A percentile compares a stretch with the other conserved stretches of the same genome.
Evolutionary conservation across 2,113 vertebrate species (phyloP).

Genomic region (Pseudolaguvia tuberculata): DNA sequence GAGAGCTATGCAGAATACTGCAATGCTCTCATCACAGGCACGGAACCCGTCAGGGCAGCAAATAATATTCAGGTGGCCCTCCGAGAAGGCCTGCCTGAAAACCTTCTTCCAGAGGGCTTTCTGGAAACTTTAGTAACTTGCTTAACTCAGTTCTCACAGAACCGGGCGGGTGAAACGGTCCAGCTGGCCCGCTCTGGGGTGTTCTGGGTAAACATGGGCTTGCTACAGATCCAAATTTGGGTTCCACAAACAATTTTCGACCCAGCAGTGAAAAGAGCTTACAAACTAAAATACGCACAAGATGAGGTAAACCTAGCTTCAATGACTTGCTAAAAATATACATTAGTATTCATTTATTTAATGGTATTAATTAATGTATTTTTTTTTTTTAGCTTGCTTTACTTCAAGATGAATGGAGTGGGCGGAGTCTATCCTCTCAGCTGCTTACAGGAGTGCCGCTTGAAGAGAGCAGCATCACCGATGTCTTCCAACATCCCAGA

Average conservation of each 20-base stretch:
- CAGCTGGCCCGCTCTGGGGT: slow-evolving; percentile 72
- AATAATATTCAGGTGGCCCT: slow-evolving; percentile 77
- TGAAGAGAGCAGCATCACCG: slow-evolving; percentile 72
- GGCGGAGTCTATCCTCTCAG: slow-evolving; percentile 75
- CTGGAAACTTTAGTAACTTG: slow-evolving; percentile 75
- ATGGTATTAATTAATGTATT: background rate
- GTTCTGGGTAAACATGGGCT: slow-evolving; percentile 89
- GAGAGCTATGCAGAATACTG: slow-evolving; percentile 79
- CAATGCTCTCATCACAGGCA: slow-evolving; percentile 67
- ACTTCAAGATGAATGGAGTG: slow-evolving; percentile 85
- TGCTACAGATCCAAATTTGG: slow-evolving; percentile 89
- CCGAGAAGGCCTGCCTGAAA: slow-evolving; percentile 67
- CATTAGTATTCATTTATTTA: background rate
- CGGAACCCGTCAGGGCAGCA: slow-evolving; percentile 66
- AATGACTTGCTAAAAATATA: background rate
- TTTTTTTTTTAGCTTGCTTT: slow-evolving; percentile 72
- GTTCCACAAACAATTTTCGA: slow-evolving; percentile 88
- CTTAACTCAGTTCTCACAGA: slow-evolving; percentile 78
- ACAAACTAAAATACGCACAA: slow-evolving; percentile 84
- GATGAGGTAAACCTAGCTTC: slow-evolving; percentile 77
- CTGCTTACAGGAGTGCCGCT: slow-evolving; percentile 81
- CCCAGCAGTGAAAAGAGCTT: slow-evolving; percentile 86
- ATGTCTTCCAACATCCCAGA: slow-evolving; percentile 80
- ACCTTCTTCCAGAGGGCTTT: slow-evolving; percentile 76
- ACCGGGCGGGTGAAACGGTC: slow-evolving; percentile 63